Percentiles rank a stretch among this genome's conserved stretches.
These are phyloP conservation scores for Brachyhypopomus gauderio DNA, from an alignment of 2,113 vertebrate species.

Conservation along the genomic window DNA sequence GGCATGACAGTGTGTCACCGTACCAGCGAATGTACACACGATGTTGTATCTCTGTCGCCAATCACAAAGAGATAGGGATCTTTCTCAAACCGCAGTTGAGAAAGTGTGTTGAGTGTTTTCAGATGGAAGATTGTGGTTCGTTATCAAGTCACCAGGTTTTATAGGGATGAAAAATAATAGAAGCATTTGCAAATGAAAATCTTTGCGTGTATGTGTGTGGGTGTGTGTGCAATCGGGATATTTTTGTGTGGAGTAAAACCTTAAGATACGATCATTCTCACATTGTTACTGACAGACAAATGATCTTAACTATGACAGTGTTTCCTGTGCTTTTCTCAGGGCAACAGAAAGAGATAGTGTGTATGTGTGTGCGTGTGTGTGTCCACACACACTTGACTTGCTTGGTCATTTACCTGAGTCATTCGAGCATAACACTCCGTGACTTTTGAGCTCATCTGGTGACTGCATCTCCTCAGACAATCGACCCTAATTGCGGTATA, in stretches of 20 bases:
- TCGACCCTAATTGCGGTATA: constrained; percentile 3
- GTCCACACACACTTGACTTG: background rate
- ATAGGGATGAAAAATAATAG: background rate
- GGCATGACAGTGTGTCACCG: background rate
- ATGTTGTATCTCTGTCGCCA: background rate
- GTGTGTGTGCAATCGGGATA: background rate
- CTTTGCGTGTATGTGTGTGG: background rate
- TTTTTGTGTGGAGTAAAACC: background rate
- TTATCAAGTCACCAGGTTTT: background rate
- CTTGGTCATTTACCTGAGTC: constrained; percentile 24
- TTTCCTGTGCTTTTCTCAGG: constrained; percentile 38
- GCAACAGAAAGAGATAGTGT: constrained; percentile 12
- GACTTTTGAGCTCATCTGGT: background rate
- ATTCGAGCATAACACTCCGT: background rate
- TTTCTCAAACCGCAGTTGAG: background rate
- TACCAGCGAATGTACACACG: background rate
- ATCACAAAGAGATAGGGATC: background rate
- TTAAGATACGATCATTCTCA: constrained; percentile 15
- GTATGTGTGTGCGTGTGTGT: constrained; percentile 22
- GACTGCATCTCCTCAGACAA: constrained; percentile 19
- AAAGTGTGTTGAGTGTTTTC: no score
- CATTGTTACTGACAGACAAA: constrained; percentile 33
- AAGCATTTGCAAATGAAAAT: background rate
- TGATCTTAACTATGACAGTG: constrained; percentile 12
- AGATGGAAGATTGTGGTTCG: no score